Conservation (phyloP, 1,140 invertebrate genomes). For the Lepidostoma basale region DNA sequence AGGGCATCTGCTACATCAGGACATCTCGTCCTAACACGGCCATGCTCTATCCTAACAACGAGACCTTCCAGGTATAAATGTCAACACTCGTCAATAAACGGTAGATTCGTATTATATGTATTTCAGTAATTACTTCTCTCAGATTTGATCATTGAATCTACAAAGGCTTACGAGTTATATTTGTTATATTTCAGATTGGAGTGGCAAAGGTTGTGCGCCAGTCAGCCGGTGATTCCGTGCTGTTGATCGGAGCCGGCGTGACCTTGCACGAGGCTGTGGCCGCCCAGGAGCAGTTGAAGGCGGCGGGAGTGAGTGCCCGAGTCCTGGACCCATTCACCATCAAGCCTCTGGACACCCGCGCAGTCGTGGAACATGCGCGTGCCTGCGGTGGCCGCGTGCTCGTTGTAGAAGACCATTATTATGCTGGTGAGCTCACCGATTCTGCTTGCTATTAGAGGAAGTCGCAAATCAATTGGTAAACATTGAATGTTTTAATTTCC, state of each 20-base stretch:
- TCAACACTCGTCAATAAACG: not conserved
- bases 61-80: conserved; percentile 81
- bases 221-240: conserved; percentile 75
- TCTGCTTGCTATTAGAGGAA: not conserved
- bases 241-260: conserved; percentile 91
- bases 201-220: conserved; percentile 81
- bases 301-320: conserved; percentile 71
- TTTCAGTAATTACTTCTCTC: not conserved
- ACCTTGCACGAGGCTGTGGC: conserved; percentile 90
- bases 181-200: conserved; percentile 63
- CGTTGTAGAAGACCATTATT: conserved; percentile 97
- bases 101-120: not conserved
- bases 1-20: conserved; percentile 95
- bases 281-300: conserved; percentile 78
- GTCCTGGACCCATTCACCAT: conserved; percentile 95
- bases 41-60: conserved; percentile 88
- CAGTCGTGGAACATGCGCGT: conserved; percentile 79
- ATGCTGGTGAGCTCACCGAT: conserved; percentile 69
- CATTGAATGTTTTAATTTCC: not conserved
- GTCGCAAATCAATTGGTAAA: not conserved
- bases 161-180: conserved; percentile 16
- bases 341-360: conserved; percentile 88
- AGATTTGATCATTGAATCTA: not conserved
- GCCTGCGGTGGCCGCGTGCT: conserved; percentile 82
- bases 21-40: conserved; percentile 91